These are phyloP conservation scores for Lepidostoma basale DNA, from an alignment of 1,140 invertebrate genomes.

Conservation along the genomic window DNA sequence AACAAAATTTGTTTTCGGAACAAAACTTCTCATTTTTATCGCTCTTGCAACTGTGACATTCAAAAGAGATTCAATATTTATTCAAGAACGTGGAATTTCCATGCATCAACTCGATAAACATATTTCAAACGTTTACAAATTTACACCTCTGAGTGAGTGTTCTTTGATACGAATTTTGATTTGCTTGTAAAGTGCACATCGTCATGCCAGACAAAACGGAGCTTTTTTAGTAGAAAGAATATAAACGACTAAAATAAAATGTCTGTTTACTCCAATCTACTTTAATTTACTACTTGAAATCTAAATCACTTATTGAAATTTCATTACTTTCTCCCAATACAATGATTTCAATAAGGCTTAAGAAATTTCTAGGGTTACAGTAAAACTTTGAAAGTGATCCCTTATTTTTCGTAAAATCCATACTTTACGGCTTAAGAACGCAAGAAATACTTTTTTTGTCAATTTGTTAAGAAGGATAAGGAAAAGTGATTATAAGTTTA, in stretches of 20 bases:
- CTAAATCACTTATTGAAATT: constrained; percentile 9
- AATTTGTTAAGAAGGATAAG: constrained; percentile 34
- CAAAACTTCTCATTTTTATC: no score
- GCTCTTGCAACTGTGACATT: neutral
- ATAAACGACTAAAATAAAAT: no score
- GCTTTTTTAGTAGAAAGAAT: no score
- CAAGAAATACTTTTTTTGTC: constrained; percentile 23
- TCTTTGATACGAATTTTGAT: constrained; percentile 8
- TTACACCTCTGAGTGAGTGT: constrained; percentile 1
- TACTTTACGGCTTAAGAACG: constrained; percentile 18
- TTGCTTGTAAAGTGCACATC: neutral
- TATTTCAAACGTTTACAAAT: neutral
- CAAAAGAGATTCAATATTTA: constrained; percentile 16
- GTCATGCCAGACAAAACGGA: no score
- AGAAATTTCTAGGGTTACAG: constrained; percentile 5
- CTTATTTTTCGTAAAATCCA: constrained; percentile 17
- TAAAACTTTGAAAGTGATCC: constrained; percentile 20
- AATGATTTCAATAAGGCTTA: constrained; percentile 17
- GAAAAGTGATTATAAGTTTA: constrained; percentile 30
- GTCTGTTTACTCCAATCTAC: no score
- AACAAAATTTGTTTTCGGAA: no score
- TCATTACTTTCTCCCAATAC: neutral
- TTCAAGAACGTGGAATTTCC: constrained; percentile 12
- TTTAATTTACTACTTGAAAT: neutral
- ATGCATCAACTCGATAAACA: constrained; percentile 13